A percentile compares a stretch with the other conserved stretches of the same genome.
phyloP scores from a whole-genome alignment of 2,797 vertebrate genomes.

The Diceros bicornis region DNA sequence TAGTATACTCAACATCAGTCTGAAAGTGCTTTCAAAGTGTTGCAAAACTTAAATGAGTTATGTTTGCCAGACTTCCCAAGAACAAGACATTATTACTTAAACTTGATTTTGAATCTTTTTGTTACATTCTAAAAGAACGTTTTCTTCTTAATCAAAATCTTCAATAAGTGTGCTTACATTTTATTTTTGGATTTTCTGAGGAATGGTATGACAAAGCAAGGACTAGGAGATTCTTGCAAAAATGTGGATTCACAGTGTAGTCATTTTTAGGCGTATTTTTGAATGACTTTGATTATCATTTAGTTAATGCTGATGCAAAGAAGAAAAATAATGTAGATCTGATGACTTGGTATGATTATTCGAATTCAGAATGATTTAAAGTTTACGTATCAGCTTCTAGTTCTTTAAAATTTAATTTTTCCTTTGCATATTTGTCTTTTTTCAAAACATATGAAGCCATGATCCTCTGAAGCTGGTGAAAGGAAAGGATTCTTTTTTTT shows the following conservation, averaged over 20 bases:
- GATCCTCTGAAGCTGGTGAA: not conserved
- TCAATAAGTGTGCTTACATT: not conserved
- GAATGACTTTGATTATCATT: not conserved
- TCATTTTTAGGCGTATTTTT: not conserved
- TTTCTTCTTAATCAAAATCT: not conserved
- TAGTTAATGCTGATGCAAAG: not conserved
- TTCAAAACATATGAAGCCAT: not conserved
- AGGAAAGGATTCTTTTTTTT: not conserved
- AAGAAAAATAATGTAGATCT: not conserved
- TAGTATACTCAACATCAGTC: not conserved
- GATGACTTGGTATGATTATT: not conserved
- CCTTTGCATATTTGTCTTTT: constrained; percentile 35
- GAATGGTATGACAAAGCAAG: not conserved
- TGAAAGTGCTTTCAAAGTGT: not conserved
- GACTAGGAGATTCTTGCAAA: not conserved
- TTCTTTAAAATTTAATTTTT: constrained; percentile 34
- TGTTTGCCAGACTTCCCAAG: not conserved
- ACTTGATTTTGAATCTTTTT: not conserved
- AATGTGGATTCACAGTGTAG: not conserved
- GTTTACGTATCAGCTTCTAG: not conserved
- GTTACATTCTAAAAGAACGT: not conserved
- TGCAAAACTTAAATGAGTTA: not conserved
- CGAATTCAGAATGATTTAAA: constrained; percentile 7
- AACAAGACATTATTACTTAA: not conserved
- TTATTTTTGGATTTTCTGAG: not conserved